Base-by-base conservation (phyloP, 2,888 invertebrate genomes). In the Miltochrista miniata region DNA sequence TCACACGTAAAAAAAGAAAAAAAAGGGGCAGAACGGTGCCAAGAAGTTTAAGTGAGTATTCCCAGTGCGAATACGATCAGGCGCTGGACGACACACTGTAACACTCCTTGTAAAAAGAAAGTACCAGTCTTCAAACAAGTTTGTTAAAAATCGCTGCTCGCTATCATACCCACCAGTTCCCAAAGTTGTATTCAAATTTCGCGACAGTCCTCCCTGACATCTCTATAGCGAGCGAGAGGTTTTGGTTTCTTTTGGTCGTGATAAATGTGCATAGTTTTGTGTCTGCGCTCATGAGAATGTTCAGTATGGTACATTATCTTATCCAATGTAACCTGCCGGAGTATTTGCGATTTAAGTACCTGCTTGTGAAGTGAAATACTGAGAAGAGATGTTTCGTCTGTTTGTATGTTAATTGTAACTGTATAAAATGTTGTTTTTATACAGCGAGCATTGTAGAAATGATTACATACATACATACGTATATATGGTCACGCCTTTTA, bases 231-330 rank as follows among this genome's bases (percentile, higher is more conserved):
- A 46, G 41, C 42, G 42, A 50, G 51, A 5, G 7, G 55, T 57
- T 59, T 66, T 54, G 51, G 53, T 64, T 56, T 61, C 44, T 61
- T 63, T 59, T n/a, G 33, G 38, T 61, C 64, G 61, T 67, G 67
- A 66, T 66, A 59, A 66, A 66, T 59, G 67, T 49, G 55, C 61
- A 46, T 61, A 59, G 54, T 59, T 24, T 59, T 59, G 43, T 55
- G 50, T 44, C 53, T 53, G 59, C 50, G 46, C 51, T 48, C 42
- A 29, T 62, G 64, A 50, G 54, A 54, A 65, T 56, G 14, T 47
- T 45, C 51, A 52, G 64, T 54, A 48, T 49, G 35, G 56, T 66
- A 57, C 62, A 61, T 37, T 65, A 56, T 61, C 47, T 61, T 59
- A 49, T 14, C 43, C 60, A 33, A 18, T 47, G 49, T 56, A 24